phyloP scores from a whole-genome alignment of 1,140 invertebrate genomes.

The Zaprionus ornatus region DNA sequence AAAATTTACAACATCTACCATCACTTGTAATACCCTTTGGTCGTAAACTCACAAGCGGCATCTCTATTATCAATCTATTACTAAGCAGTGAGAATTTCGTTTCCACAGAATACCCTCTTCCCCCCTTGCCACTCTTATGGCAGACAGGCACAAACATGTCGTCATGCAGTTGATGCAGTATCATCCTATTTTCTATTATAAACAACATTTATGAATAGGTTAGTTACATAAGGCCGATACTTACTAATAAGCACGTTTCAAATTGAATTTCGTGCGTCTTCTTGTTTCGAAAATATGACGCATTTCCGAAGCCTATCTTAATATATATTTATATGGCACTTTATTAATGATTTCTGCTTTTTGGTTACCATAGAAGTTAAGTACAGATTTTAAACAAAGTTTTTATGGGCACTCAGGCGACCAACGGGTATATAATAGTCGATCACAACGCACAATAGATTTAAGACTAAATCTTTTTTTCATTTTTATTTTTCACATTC shows the following conservation, averaged over 20 bases:
- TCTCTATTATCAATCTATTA: conserved; percentile 5
- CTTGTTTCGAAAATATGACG: neutral
- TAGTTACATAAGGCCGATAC: neutral
- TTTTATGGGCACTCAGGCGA: too few relatives aligned
- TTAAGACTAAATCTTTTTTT: too few relatives aligned
- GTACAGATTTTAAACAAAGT: too few relatives aligned
- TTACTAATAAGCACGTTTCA: neutral
- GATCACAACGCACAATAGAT: too few relatives aligned
- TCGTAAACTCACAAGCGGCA: neutral
- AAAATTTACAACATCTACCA: neutral
- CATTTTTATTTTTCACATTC: neutral
- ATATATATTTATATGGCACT: neutral
- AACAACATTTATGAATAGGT: conserved; percentile 1
- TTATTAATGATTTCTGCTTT: too few relatives aligned
- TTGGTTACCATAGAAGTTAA: too few relatives aligned
- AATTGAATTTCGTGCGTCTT: neutral
- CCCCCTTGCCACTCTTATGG: neutral
- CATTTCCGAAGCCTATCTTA: neutral
- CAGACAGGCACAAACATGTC: neutral
- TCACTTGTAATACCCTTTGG: conserved; percentile 21
- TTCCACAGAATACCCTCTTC: neutral
- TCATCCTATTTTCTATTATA: neutral
- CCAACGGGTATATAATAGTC: too few relatives aligned
- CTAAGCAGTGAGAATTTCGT: neutral
- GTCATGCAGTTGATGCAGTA: neutral